Evolutionary conservation across 2,113 vertebrate species (phyloP).

Genomic region (Harpagus bidentatus): DNA sequence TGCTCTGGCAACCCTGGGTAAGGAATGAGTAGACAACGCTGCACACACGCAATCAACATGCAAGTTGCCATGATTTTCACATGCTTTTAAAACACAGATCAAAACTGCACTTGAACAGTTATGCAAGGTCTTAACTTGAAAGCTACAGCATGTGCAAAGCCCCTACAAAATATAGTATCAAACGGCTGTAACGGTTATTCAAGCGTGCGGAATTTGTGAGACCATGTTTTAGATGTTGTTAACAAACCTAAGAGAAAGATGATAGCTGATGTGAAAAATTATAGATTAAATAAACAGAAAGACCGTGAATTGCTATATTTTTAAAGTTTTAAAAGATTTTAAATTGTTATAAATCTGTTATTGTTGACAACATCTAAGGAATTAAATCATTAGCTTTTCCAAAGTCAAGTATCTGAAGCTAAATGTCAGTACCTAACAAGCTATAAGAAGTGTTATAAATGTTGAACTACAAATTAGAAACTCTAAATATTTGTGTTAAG

Average conservation of each 20-base stretch:
- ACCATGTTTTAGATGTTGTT: neutral
- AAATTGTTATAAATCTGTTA: neutral
- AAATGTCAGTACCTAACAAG: neutral
- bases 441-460: neutral
- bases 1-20: conserved; percentile 3
- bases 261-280: neutral
- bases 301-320: neutral
- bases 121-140: neutral
- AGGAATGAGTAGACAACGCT: neutral
- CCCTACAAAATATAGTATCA: neutral
- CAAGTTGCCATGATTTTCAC: neutral
- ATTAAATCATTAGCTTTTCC: neutral
- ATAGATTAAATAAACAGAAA: neutral
- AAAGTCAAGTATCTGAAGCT: neutral
- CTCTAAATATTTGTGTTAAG: neutral
- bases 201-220: neutral
- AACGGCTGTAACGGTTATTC: neutral
- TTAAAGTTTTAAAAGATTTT: neutral
- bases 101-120: neutral
- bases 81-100: neutral
- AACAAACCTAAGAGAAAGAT: neutral
- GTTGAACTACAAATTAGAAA: neutral
- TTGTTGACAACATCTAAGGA: neutral
- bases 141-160: neutral
- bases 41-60: neutral